Evolutionary conservation across 53 echinoderm and acorn worm genomes (phyloP).

Genomic region (Apostichopus leukothele): DNA sequence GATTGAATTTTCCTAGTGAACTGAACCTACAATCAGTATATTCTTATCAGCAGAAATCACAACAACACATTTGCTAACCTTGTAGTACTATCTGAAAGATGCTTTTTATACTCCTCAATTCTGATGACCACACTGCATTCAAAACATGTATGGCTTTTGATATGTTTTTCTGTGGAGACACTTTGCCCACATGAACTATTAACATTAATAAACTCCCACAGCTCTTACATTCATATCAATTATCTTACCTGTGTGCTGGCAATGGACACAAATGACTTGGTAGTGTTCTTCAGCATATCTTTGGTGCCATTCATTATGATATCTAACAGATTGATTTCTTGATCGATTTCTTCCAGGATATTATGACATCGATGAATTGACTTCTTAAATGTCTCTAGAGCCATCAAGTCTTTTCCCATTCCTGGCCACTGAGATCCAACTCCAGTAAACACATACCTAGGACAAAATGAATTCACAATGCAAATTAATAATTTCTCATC

Average conservation of each 20-base stretch:
- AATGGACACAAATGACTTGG: constrained; percentile 74
- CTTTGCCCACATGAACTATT: no score
- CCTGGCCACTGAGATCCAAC: constrained; percentile 88
- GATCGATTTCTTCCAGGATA: constrained; percentile 50
- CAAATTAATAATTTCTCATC: no score
- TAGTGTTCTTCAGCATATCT: constrained; percentile 47
- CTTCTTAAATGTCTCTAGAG: constrained; percentile 60
- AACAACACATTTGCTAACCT: no score
- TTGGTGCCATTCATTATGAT: constrained; percentile 56
- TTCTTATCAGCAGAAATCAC: no score
- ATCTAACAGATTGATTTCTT: constrained; percentile 56
- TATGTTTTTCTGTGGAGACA: neutral
- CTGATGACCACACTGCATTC: neutral
- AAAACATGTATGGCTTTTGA: neutral
- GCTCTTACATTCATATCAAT: neutral
- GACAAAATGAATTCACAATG: neutral
- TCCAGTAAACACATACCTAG: constrained; percentile 82
- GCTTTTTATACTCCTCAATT: no score
- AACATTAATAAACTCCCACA: no score
- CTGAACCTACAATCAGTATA: no score
- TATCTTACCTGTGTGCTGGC: constrained; percentile 71
- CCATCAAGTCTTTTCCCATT: constrained; percentile 81
- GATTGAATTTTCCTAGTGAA: no score
- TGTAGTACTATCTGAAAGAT: no score
- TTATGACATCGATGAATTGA: constrained; percentile 64